These are phyloP conservation scores for Nyctibius bracteatus DNA, from an alignment of 2,113 vertebrate genomes.

Conservation along the genomic window DNA sequence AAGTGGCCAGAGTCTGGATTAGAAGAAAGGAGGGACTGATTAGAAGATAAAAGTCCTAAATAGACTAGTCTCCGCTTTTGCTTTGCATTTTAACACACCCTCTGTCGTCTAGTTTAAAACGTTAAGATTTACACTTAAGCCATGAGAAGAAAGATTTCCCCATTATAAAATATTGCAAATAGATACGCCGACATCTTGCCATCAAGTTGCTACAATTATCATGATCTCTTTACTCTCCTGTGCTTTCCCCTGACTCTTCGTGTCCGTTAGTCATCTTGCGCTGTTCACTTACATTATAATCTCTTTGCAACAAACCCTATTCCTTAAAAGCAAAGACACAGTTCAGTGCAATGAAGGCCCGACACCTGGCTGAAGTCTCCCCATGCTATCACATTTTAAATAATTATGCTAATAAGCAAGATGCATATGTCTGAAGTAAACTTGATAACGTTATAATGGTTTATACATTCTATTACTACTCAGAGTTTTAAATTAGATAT, in stretches of 20 bases:
- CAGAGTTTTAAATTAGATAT: neutral
- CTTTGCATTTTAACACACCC: neutral
- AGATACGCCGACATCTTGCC: rapidly evolving
- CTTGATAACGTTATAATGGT: neutral
- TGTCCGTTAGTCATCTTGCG: neutral
- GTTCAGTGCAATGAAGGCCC: neutral
- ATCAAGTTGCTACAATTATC: neutral
- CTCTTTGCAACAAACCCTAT: neutral
- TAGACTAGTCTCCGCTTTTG: neutral
- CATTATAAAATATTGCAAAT: neutral
- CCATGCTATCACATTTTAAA: rapidly evolving
- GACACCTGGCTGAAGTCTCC: neutral
- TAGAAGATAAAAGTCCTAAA: neutral
- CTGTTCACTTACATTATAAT: neutral
- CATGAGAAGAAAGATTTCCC: neutral
- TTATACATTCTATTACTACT: neutral
- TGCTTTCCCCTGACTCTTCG: neutral
- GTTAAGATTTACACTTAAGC: neutral
- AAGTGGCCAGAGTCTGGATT: neutral
- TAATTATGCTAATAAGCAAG: neutral
- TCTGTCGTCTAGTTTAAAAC: no score
- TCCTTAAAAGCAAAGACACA: neutral
- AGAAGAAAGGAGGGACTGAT: neutral
- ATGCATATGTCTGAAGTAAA: neutral
- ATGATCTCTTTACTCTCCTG: neutral